Evolutionary conservation across 2,113 vertebrate species (phyloP).

Genomic region (Otis tarda): DNA sequence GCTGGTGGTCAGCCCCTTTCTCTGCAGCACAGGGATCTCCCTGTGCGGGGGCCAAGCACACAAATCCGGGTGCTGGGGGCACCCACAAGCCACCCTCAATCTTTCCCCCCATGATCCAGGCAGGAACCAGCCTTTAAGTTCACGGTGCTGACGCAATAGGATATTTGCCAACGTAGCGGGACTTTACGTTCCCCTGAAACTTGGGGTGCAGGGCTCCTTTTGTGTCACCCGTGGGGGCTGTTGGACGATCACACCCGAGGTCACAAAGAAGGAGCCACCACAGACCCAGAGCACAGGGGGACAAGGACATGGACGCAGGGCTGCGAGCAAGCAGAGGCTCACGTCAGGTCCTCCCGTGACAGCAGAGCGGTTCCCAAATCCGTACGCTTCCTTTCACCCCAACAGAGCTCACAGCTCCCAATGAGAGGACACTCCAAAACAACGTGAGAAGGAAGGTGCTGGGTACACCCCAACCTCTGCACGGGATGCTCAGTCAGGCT

Average conservation of each 20-base stretch:
- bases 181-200: not conserved
- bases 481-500: fast-evolving
- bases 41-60: not conserved
- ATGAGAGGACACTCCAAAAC: not conserved
- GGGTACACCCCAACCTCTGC: no score
- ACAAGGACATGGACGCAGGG: fast-evolving
- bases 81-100: not conserved
- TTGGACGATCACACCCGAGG: fast-evolving
- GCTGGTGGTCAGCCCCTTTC: not conserved
- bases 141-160: not conserved
- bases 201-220: not conserved
- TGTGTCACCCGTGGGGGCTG: not conserved
- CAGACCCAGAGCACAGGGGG: not conserved
- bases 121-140: not conserved
- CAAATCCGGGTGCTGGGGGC: not conserved
- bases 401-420: not conserved
- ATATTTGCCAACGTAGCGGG: not conserved
- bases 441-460: not conserved
- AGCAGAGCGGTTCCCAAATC: no score
- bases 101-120: not conserved
- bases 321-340: fast-evolving
- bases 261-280: fast-evolving
- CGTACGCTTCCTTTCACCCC: fast-evolving
- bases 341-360: fast-evolving
- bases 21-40: no score